These are phyloP conservation scores for Nothocercus nigrocapillus DNA, from an alignment of 2,113 vertebrate species.

Conservation along the genomic window DNA sequence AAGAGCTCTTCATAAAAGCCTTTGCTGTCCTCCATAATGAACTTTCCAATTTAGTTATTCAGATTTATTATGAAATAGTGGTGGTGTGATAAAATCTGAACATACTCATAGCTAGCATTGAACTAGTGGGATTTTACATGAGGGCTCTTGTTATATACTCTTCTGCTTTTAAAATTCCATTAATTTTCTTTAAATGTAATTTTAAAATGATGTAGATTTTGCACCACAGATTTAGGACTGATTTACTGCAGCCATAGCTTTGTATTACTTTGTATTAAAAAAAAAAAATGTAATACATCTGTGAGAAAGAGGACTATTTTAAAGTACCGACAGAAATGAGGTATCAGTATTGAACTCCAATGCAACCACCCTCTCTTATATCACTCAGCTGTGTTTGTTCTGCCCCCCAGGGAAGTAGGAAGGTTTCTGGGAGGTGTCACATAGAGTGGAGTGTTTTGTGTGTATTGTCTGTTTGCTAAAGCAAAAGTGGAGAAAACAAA, in stretches of 20 bases:
- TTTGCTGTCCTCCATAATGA: not conserved
- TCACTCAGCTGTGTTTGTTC: not conserved
- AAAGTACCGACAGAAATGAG: not conserved
- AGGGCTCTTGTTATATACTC: not conserved
- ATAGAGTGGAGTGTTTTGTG: not conserved
- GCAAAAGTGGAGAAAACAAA: not conserved
- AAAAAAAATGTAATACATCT: too few species aligned
- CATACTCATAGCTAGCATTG: not conserved
- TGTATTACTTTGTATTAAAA: not conserved
- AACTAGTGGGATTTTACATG: not conserved
- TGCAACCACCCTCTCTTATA: not conserved
- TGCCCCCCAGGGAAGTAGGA: not conserved
- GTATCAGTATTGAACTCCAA: not conserved
- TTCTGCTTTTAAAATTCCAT: not conserved
- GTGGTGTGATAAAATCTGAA: not conserved
- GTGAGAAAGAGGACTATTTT: not conserved
- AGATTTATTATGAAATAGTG: not conserved
- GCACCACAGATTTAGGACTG: not conserved
- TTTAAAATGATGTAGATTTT: not conserved
- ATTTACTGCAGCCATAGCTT: not conserved
- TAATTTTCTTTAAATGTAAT: not conserved
- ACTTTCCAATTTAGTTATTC: not conserved
- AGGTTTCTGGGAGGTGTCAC: not conserved
- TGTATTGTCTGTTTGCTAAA: not conserved
- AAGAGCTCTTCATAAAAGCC: not conserved